A percentile compares a stretch with the other conserved stretches of the same genome.
phyloP scores from a whole-genome alignment of 2,113 vertebrate genomes.

The Anser cygnoides region DNA sequence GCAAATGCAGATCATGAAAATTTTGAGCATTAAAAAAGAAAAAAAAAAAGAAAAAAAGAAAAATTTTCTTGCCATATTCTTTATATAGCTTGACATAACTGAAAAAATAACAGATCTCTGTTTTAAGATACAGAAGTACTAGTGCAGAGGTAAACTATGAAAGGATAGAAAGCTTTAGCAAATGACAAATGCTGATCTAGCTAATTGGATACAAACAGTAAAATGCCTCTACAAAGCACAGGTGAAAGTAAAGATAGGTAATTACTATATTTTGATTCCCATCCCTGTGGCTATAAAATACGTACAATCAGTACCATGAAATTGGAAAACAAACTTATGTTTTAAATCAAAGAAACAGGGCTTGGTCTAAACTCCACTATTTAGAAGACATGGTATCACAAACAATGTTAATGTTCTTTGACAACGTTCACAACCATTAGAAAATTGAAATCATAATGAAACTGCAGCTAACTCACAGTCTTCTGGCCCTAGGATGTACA shows the following conservation, averaged over 20 bases:
- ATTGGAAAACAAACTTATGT: constrained; percentile 41
- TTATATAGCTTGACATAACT: background rate
- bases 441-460: constrained; percentile 65
- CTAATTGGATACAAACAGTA: constrained; percentile 13
- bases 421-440: constrained; percentile 52
- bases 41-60: background rate
- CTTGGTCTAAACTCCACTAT: constrained; percentile 21
- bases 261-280: constrained; percentile 4
- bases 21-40: background rate
- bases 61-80: background rate
- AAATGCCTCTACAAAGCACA: background rate
- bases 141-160: background rate
- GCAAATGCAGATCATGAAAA: background rate
- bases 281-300: constrained; percentile 28
- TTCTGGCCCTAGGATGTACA: constrained; percentile 49
- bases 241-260: constrained; percentile 6
- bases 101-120: background rate
- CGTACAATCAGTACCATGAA: background rate
- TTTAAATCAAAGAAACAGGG: constrained; percentile 52
- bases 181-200: background rate
- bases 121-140: background rate
- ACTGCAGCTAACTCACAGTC: constrained; percentile 35
- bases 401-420: constrained; percentile 32
- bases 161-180: background rate
- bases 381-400: constrained; percentile 41